Conservation (phyloP, 2,113 vertebrate species). For the Pluvialis apricaria region DNA sequence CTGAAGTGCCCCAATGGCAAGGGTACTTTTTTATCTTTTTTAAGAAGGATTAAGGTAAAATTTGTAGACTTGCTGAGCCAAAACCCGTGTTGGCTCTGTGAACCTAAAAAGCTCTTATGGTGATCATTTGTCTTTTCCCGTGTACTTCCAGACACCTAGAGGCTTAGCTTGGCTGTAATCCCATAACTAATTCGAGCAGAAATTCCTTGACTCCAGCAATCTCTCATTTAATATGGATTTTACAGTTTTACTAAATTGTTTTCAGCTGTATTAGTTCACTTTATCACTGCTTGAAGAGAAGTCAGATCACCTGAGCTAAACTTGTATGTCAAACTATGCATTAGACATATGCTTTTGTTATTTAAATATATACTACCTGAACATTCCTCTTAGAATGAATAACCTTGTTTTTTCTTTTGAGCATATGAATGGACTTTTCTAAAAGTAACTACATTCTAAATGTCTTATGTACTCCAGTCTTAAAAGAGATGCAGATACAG, state of each 20-base stretch:
- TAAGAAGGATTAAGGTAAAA: neutral
- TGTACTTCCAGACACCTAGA: neutral
- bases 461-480: neutral
- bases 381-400: neutral
- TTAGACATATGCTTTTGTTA: neutral
- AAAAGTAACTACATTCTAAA: neutral
- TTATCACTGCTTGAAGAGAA: neutral
- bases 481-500: neutral
- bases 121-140: neutral
- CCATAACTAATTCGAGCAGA: neutral
- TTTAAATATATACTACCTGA: neutral
- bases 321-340: neutral
- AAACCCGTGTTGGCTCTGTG: neutral
- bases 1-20: neutral
- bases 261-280: neutral
- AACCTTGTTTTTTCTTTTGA: neutral
- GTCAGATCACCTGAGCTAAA: neutral
- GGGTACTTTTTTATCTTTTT: neutral
- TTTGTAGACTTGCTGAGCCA: neutral
- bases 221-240: neutral
- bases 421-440: neutral
- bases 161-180: neutral
- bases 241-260: neutral
- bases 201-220: neutral
- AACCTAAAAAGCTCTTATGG: neutral